Evolutionary conservation across 2,113 vertebrate genomes (phyloP).

Genomic region (Uria lomvia): DNA sequence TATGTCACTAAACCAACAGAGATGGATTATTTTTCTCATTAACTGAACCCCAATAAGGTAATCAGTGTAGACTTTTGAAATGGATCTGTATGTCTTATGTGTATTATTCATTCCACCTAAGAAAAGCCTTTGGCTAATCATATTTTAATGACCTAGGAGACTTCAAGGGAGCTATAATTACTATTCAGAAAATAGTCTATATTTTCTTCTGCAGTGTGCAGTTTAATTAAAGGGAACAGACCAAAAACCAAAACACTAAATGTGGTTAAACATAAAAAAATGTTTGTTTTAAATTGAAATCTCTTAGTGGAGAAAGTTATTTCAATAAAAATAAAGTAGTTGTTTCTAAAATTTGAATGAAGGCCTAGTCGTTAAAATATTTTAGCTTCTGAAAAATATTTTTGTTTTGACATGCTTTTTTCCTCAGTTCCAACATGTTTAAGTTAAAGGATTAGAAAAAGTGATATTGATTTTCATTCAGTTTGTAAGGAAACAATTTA

Average conservation of each 20-base stretch:
- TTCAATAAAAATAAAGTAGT: background rate
- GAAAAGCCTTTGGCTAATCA: constrained; percentile 32
- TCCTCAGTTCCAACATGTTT: background rate
- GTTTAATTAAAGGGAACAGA: constrained; percentile 4
- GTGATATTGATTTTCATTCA: background rate
- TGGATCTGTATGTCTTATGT: background rate
- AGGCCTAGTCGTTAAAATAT: background rate
- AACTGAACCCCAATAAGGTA: background rate
- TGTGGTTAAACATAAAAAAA: background rate
- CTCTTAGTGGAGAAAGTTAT: background rate
- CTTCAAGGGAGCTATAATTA: constrained; percentile 6
- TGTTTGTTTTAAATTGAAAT: background rate
- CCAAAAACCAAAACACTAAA: background rate
- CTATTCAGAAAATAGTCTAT: background rate
- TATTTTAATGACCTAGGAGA: constrained; percentile 40
- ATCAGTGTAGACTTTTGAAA: constrained; percentile 1
- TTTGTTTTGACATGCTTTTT: background rate
- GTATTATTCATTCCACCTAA: constrained; percentile 3
- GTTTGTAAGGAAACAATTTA: background rate
- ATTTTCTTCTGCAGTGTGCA: background rate
- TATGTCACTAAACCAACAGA: background rate
- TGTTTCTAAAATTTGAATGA: background rate
- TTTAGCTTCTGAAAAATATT: background rate
- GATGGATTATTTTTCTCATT: constrained; percentile 33
- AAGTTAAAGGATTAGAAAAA: background rate